phyloP scores from a whole-genome alignment of 2,797 vertebrate genomes.

The Fistularia tabacaria region DNA sequence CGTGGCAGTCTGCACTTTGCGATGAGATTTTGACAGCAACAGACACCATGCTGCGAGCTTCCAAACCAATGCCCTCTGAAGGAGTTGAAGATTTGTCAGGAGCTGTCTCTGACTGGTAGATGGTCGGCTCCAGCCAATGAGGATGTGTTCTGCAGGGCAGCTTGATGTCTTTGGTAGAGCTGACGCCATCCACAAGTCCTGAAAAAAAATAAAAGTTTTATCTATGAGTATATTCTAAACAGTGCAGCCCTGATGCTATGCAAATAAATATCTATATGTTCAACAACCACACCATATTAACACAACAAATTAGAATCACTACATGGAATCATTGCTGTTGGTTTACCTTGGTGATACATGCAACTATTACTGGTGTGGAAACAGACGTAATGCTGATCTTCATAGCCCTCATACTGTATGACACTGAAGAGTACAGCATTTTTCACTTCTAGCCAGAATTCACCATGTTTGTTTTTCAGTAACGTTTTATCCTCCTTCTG shows the following conservation, averaged over 20 bases:
- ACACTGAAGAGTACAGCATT: slow-evolving; percentile 88
- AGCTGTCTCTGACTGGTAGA: slow-evolving; percentile 87
- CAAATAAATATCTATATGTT: background rate
- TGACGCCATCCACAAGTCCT: slow-evolving; percentile 84
- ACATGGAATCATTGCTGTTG: no score
- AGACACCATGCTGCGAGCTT: slow-evolving; percentile 90
- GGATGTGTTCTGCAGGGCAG: slow-evolving; percentile 85
- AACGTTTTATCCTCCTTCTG: slow-evolving; percentile 82
- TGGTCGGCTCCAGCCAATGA: slow-evolving; percentile 92
- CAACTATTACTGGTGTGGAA: slow-evolving; percentile 87
- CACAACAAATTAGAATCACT: background rate
- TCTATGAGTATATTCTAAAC: no score
- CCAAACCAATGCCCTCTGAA: slow-evolving; percentile 83
- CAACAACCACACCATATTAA: background rate
- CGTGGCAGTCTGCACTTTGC: slow-evolving; percentile 87
- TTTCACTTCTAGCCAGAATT: slow-evolving; percentile 93
- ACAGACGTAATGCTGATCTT: slow-evolving; percentile 94
- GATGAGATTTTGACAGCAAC: slow-evolving; percentile 91
- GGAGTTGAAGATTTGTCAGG: slow-evolving; percentile 73
- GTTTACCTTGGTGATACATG: slow-evolving; percentile 92
- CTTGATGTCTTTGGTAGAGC: slow-evolving; percentile 76
- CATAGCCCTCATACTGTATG: slow-evolving; percentile 90
- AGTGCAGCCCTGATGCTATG: background rate
- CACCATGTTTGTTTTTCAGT: slow-evolving; percentile 86
- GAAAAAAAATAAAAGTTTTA: background rate